Evolutionary conservation across 2,113 vertebrate species (phyloP), one percentile per base, ranked within the genome.

Genomic region (Hypocryptadius cinnamomeus): DNA sequence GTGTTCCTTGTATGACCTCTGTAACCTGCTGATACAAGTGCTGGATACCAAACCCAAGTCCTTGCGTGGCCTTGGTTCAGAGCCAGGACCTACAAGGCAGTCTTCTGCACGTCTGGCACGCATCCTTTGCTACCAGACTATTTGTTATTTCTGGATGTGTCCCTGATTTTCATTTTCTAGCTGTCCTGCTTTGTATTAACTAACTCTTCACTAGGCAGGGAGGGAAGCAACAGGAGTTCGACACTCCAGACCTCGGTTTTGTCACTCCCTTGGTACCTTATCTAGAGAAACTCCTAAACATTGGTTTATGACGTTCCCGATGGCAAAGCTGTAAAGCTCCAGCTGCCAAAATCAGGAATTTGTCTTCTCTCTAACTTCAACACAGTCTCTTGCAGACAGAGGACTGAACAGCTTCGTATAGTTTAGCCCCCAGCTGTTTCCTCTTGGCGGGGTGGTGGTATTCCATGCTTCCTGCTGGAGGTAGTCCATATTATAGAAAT

Each of bases 71-170:
- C 92, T 96, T 94, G 90, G 28, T 86, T 90, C 72, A 86, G 72
- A 93, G 90, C 93, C 95, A 96, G 95, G 95, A 96, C 92, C 93
- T 96, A 95, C 95, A 92, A 95, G 40, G 83, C 86, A 51, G 93
- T 80, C 33, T 94, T 96, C 79, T 92, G 56, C 88, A 71, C 7
- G 65, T 88, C 90, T 96, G 96, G 88, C 88, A 96, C 35, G 63
- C 74, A 83, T 93, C 76, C 92, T 96, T 94, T 92, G 93, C 96
- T 96, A 96, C 96, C 72, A 95, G 72, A 95, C 83, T 92, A 83
- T 95, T 96, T 96, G 85, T 96, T 96, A 78, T 96, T 96, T 92
- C 93, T 96, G 95, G 93, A 92, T 86, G 48, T 83, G 64, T 83
- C 88, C 76, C 79, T 90, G 90, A 92, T 94, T 95, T 96, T 86